Evolutionary conservation across 2,888 invertebrate genomes (phyloP), one percentile per base, ranked within the genome.

Genomic region (Phaonia tiefii): DNA sequence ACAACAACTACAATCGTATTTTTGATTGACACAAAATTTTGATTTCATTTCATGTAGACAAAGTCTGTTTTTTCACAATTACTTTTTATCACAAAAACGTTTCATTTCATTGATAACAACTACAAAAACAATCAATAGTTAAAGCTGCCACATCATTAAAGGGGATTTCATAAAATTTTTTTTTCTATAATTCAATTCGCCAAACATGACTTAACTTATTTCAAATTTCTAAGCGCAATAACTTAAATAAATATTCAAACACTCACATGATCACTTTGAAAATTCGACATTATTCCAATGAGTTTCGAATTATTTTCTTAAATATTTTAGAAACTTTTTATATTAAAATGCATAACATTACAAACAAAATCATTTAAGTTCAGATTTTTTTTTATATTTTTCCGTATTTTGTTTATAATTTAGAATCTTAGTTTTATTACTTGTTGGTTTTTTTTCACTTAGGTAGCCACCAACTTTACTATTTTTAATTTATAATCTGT

Each of bases 181-280:
- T 31, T 31, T 31, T 31, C 31, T 31, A 8, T 31, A 5, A 31
- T 31, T 3, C 31, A 31, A 44, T 63, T 17, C 7, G 42, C 42
- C 20, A 58, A 67, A 39, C 22, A 44, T 66, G 39, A 60, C 13
- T 5, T 31, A n/a, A 20, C 3, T 31, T 5, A 31, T 31, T 31
- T 13, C 46, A 22, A 20, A n/a, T n/a, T n/a, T n/a, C n/a, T n/a
- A n/a, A n/a, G n/a, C n/a, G n/a, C n/a, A n/a, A n/a, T n/a, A n/a
- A n/a, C n/a, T n/a, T n/a, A n/a, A n/a, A n/a, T n/a, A n/a, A n/a
- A n/a, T n/a, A n/a, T n/a, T n/a, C n/a, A n/a, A n/a, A 8, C 51
- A 84, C 85, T 85, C 83, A 85, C 85, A 78, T 83, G 83, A 66
- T 85, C 82, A 51, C 76, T 83, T 71, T 75, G 79, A 60, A 82